phyloP scores from a whole-genome alignment of 2,113 vertebrate species.

The Neomonachus schauinslandi region DNA sequence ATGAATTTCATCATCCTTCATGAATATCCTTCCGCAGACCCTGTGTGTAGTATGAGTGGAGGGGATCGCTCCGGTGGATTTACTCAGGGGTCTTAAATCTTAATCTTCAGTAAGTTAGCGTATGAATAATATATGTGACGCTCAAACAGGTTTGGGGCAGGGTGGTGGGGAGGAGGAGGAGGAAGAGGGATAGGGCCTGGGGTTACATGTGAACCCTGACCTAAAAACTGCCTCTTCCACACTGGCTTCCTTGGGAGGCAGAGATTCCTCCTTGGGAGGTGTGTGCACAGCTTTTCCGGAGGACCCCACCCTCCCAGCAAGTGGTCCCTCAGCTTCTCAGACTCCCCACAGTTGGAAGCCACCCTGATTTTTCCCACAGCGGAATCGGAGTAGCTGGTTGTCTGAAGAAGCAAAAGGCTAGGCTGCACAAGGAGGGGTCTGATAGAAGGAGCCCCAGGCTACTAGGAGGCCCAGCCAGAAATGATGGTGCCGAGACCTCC shows the following conservation, averaged over 20 bases:
- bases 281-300: neutral
- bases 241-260: neutral
- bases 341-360: neutral
- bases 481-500: fast-evolving
- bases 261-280: neutral
- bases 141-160: neutral
- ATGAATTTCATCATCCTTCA: neutral
- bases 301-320: neutral
- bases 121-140: neutral
- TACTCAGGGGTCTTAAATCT: neutral
- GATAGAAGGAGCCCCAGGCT: neutral
- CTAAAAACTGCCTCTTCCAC: neutral
- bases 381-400: too few relatives aligned
- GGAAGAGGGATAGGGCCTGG: neutral
- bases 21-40: neutral
- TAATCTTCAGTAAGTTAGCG: neutral
- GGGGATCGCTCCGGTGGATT: neutral
- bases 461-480: neutral
- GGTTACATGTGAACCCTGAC: neutral
- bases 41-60: neutral
- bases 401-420: neutral
- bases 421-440: neutral
- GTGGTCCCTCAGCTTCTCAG: neutral
- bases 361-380: neutral
- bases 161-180: neutral